A percentile compares a stretch with the other conserved stretches of the same genome.
Conservation (phyloP, 2,113 vertebrate species). For the Trogon surrucura region DNA sequence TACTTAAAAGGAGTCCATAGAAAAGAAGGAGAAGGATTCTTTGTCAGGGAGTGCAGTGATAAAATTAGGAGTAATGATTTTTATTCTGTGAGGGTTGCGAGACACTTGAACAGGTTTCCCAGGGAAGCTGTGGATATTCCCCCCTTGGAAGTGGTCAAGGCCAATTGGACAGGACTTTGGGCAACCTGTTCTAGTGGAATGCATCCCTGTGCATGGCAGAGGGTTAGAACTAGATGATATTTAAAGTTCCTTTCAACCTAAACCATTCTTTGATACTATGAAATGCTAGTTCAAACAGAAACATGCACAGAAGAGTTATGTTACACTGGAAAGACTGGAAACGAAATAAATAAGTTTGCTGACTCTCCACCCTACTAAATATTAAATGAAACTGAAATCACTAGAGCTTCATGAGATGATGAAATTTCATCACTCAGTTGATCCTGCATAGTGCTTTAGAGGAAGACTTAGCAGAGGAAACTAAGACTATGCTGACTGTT, state of each 20-base stretch:
- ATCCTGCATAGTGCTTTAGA: neutral
- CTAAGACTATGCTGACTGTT: rapidly evolving
- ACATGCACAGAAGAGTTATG: rapidly evolving
- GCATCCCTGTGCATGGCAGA: too few species aligned
- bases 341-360: rapidly evolving
- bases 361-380: neutral
- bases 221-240: too few species aligned
- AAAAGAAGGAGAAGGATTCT: neutral
- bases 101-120: neutral
- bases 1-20: too few species aligned
- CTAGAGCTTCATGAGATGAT: neutral
- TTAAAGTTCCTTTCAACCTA: neutral
- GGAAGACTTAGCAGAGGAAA: neutral
- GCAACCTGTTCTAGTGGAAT: neutral
- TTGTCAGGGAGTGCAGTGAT: neutral
- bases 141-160: neutral
- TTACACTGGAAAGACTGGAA: neutral
- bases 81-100: neutral
- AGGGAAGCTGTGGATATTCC: neutral
- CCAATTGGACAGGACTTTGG: neutral
- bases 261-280: neutral
- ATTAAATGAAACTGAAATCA: neutral
- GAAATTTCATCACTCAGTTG: neutral
- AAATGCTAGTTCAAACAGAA: neutral
- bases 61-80: too few species aligned